Base-by-base conservation (phyloP, 2,797 vertebrate species). In the Sphaeramia orbicularis region DNA sequence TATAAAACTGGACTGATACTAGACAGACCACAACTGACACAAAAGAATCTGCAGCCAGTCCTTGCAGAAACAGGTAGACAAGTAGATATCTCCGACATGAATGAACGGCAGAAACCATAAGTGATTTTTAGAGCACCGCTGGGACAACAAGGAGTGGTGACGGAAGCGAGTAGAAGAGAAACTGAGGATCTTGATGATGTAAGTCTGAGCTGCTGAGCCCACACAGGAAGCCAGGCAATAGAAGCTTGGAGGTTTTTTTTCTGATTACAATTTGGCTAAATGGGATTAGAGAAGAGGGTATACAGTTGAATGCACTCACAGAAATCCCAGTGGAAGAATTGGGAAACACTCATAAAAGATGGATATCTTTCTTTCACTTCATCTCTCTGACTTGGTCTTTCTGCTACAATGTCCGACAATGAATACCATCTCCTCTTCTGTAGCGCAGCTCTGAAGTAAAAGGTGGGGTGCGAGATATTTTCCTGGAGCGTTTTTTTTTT, bases 211-310 rank as follows among this genome's bases (percentile, higher is more conserved):
- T 1, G 12, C 54, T 0, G 15, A 63, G 62, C 62, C 64, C 73
- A 45, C 78, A 69, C 65, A 76, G 74, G 70, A 83, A 76, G 44
- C 19, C 0, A 15, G 61, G 40, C 49, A 42, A 36, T 8, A 15
- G 59, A 47, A 67, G 61, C 59, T 83, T 71, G 75, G 69, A 19
- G 43, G 66, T 66, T 35, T 71, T 74, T 78, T 76, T 82, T 86
- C 56, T 81, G 81, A 89, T 87, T 83, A 75, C 52, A 83, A 80
- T 88, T 75, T 70, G 24, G 43, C 78, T 86, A 84, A 91, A 87
- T 81, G 78, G 84, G 71, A 90, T 86, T 87, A 79, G 82, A 8
- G 71, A 40, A 44, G 66, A 81, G 41, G 60, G 37, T 58, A 43
- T 64, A 74, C 16, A 62, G 60, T 19, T 58, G 71, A 74, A 65